phyloP scores from a whole-genome alignment of 2,113 vertebrate species.

The Eidolon helvum region DNA sequence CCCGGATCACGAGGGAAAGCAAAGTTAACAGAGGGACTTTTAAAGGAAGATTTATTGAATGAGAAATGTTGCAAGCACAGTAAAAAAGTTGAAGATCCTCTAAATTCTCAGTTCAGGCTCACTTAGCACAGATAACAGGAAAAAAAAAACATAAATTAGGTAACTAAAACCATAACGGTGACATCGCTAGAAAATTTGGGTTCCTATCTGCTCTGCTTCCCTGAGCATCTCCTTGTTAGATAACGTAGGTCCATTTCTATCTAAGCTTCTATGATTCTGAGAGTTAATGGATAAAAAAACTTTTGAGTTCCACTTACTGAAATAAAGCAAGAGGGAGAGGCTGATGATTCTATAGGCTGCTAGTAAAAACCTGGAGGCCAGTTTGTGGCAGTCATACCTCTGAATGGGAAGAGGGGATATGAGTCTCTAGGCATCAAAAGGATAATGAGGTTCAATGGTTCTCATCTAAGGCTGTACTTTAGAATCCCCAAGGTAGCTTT shows the following conservation, averaged over 20 bases:
- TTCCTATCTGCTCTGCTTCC: not conserved
- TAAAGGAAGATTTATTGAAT: constrained; percentile 61
- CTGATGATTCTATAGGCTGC: not conserved
- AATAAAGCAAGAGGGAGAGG: not conserved
- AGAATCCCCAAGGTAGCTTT: not conserved
- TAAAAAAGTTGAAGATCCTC: not conserved
- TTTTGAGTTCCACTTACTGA: not conserved
- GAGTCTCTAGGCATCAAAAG: not conserved
- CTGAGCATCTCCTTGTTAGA: not conserved
- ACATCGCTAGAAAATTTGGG: not conserved
- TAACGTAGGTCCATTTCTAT: not conserved
- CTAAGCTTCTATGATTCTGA: not conserved
- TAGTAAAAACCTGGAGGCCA: not conserved
- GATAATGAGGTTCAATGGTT: not conserved
- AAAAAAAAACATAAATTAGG: not conserved
- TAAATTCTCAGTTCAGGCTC: not conserved
- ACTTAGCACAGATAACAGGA: not conserved
- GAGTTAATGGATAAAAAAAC: not conserved
- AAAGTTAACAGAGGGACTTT: constrained; percentile 69
- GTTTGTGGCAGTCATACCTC: not conserved
- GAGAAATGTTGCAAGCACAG: not conserved
- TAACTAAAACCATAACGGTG: not conserved
- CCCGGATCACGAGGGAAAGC: constrained; percentile 64
- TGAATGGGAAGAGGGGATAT: not conserved
- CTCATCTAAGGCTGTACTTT: not conserved